These are phyloP conservation scores for Tiaroga cobitis DNA, from an alignment of 2,797 vertebrate species.

Conservation along the genomic window DNA sequence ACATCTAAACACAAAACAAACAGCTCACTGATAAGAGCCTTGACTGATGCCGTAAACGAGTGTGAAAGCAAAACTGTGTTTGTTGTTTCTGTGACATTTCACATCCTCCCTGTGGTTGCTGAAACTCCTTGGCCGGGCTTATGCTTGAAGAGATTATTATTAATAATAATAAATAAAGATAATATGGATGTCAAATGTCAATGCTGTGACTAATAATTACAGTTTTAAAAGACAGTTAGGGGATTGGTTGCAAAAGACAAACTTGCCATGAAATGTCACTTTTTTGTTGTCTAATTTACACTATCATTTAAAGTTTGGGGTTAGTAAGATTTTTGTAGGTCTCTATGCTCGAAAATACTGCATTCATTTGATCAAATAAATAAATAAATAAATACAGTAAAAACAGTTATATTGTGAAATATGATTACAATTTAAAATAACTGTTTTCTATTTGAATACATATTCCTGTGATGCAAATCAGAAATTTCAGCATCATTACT, in stretches of 20 bases:
- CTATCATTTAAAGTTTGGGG: background rate
- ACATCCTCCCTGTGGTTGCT: background rate
- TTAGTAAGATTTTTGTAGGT: background rate
- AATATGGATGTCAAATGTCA: conserved; percentile 15
- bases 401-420: background rate
- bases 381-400: too few species aligned
- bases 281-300: background rate
- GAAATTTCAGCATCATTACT: background rate
- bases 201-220: background rate
- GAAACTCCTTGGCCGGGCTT: background rate
- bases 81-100: conserved; percentile 10
- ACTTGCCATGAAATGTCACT: conserved; percentile 1
- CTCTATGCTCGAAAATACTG: background rate
- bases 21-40: conserved; percentile 2
- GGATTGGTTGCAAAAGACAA: background rate
- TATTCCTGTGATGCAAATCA: background rate
- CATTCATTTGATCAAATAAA: background rate
- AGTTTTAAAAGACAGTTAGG: background rate
- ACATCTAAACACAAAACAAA: conserved; percentile 1
- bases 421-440: background rate
- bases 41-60: background rate
- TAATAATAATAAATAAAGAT: background rate
- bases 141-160: background rate
- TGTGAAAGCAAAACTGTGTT: background rate
- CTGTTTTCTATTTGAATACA: background rate